Percentiles rank a stretch among this genome's conserved stretches.
These are phyloP conservation scores for Corydoras maculifer DNA, from an alignment of 2,113 vertebrate species.

Conservation along the genomic window DNA sequence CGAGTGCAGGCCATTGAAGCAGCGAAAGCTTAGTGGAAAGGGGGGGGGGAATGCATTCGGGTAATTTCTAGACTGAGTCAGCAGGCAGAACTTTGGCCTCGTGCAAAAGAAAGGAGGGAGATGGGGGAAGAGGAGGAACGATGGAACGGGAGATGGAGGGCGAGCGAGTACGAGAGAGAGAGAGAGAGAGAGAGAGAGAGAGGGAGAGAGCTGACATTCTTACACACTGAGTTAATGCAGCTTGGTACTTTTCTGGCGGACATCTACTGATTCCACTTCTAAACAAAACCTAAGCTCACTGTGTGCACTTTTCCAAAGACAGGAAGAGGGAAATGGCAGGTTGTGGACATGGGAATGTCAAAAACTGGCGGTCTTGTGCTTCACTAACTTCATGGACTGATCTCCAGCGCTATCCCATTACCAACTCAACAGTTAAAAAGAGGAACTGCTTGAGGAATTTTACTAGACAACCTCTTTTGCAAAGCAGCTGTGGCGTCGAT, in stretches of 20 bases:
- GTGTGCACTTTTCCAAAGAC: slow-evolving; percentile 13
- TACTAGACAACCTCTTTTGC: no score
- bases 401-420: slow-evolving; percentile 12
- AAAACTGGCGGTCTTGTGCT: no score
- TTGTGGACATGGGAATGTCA: neutral
- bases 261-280: slow-evolving; percentile 34
- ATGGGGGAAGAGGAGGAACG: slow-evolving; percentile 23
- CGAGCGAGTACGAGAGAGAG: neutral
- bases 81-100: slow-evolving; percentile 45
- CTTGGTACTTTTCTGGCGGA: slow-evolving; percentile 45
- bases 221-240: slow-evolving; percentile 42
- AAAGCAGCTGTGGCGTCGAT: no score
- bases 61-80: slow-evolving; percentile 49
- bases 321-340: slow-evolving; percentile 21
- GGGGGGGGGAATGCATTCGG: slow-evolving; percentile 23
- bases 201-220: slow-evolving; percentile 40
- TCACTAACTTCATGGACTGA: slow-evolving; percentile 1
- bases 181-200: slow-evolving; percentile 22
- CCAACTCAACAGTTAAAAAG: slow-evolving; percentile 24
- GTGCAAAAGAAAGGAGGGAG: slow-evolving; percentile 12
- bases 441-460: slow-evolving; percentile 14
- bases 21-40: slow-evolving; percentile 27
- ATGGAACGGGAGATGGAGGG: slow-evolving; percentile 19
- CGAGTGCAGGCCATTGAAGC: slow-evolving; percentile 20
- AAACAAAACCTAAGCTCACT: slow-evolving; percentile 31